Conservation (phyloP, 2,888 invertebrate genomes). For the Nemapogon koenigi region DNA sequence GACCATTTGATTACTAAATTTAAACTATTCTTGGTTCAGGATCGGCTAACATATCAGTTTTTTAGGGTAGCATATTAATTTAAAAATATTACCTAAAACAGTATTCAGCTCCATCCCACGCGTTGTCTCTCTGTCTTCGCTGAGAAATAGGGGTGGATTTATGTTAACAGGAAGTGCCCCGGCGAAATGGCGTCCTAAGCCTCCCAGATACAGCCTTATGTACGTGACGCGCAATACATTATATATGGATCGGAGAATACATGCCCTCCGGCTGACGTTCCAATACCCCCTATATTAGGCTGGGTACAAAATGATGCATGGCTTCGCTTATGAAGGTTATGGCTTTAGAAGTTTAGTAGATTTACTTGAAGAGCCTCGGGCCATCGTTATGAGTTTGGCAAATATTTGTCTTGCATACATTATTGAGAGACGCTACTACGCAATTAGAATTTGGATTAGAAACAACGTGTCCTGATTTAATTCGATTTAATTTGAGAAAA, state of each 20-base stretch:
- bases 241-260: conserved; percentile 4
- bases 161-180: conserved; percentile 53
- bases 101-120: conserved; percentile 13
- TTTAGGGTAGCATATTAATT: too few relatives aligned
- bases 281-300: conserved; percentile 7
- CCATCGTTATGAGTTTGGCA: too few relatives aligned
- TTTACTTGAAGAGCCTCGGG: too few relatives aligned
- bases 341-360: background rate
- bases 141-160: conserved; percentile 46
- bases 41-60: too few relatives aligned
- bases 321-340: conserved; percentile 4
- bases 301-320: conserved; percentile 7
- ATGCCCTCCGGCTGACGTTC: conserved; percentile 6
- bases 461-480: too few relatives aligned
- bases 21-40: too few relatives aligned
- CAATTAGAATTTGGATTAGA: too few relatives aligned
- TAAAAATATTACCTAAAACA: too few relatives aligned
- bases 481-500: too few relatives aligned
- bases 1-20: too few relatives aligned
- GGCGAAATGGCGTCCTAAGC: conserved; percentile 50
- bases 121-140: background rate
- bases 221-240: conserved; percentile 18
- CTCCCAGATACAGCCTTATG: conserved; percentile 40
- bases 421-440: too few relatives aligned
- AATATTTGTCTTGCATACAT: too few relatives aligned